These are phyloP conservation scores for Aporrectodea caliginosa DNA, from an alignment of 1,140 invertebrate species.

Conservation along the genomic window DNA sequence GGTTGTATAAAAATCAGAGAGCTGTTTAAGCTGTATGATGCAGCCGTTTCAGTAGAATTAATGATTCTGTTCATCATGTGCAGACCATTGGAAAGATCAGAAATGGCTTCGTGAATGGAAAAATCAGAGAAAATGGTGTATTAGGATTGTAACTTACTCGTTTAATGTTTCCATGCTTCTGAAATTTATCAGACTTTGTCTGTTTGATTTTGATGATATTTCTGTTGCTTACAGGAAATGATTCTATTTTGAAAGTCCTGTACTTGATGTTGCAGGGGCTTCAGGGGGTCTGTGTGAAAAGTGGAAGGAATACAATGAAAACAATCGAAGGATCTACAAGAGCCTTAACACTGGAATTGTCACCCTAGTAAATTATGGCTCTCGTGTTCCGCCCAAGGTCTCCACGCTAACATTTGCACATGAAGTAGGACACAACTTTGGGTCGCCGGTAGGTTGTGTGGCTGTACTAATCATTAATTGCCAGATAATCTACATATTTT, in stretches of 20 bases:
- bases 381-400: conserved; percentile 74
- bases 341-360: conserved; percentile 98
- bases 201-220: not conserved
- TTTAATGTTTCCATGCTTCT: no score
- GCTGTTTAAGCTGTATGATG: no score
- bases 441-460: conserved; percentile 64
- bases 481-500: no score
- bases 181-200: no score
- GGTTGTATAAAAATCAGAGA: no score
- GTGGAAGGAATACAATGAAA: conserved; percentile 22
- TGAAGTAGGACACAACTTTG: conserved; percentile 99
- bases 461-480: no score
- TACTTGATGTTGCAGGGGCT: not conserved
- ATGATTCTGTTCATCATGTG: no score
- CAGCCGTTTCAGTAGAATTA: no score
- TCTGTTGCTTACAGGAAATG: not conserved
- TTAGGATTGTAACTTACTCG: no score
- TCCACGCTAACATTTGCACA: conserved; percentile 96
- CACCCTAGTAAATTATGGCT: conserved; percentile 98
- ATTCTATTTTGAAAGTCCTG: not conserved
- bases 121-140: no score
- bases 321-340: conserved; percentile 36
- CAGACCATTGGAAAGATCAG: no score
- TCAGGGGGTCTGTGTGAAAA: conserved; percentile 14
- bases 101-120: no score